Percentiles rank a stretch among this genome's conserved stretches.
phyloP scores from a whole-genome alignment of 2,113 vertebrate species.

The Desmodus rotundus region DNA sequence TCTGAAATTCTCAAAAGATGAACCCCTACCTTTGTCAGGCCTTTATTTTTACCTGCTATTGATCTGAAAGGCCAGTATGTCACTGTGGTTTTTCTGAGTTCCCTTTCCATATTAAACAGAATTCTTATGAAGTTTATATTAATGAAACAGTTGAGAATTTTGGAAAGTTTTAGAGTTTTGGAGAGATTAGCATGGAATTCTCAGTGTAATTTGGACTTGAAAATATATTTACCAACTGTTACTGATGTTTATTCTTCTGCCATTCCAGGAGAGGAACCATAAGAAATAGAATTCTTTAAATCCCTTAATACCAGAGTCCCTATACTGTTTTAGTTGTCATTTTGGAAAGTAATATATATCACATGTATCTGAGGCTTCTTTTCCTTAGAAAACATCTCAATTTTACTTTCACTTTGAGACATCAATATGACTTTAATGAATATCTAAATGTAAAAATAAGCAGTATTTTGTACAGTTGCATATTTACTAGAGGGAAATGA shows the following conservation, averaged over 20 bases:
- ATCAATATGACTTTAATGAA: not conserved
- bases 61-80: not conserved
- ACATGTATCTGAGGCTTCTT: not conserved
- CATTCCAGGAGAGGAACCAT: not conserved
- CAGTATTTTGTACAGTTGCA: not conserved
- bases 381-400: not conserved
- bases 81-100: not conserved
- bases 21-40: not conserved
- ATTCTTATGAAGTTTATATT: not conserved
- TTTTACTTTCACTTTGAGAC: constrained; percentile 23
- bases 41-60: not conserved
- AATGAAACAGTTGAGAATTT: not conserved
- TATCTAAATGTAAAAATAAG: not conserved
- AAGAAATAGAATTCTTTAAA: constrained; percentile 16
- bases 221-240: not conserved
- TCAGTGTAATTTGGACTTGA: not conserved
- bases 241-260: not conserved
- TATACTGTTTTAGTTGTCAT: not conserved
- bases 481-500: not conserved
- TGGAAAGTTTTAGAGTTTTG: constrained; percentile 13
- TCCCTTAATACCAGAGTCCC: not conserved
- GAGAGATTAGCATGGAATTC: not conserved
- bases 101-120: not conserved
- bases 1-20: not conserved
- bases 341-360: not conserved